phyloP scores from a whole-genome alignment of 1,140 invertebrate species.

The Reticulitermes speratus region DNA sequence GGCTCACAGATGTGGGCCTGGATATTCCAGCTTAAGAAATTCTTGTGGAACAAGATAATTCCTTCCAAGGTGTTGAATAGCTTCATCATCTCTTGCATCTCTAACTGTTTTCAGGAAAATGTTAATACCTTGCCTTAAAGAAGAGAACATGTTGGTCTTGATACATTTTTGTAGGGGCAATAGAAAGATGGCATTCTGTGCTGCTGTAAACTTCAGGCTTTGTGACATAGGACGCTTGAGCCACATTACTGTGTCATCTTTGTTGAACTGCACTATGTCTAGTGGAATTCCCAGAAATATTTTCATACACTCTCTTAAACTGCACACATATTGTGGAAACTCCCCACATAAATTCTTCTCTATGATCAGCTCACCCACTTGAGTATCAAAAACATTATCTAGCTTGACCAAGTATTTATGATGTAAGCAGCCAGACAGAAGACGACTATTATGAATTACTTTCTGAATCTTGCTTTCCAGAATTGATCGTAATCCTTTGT shows the following conservation, averaged over 20 bases:
- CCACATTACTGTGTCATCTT: neutral
- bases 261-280: neutral
- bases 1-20: neutral
- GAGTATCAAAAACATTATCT: conserved; percentile 2
- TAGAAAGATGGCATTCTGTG: neutral
- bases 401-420: neutral
- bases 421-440: neutral
- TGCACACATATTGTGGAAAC: neutral
- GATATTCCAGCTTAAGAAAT: neutral
- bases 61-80: neutral
- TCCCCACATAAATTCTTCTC: neutral
- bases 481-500: neutral
- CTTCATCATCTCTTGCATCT: neutral
- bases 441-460: neutral
- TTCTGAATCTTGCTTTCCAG: neutral
- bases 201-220: neutral
- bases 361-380: neutral
- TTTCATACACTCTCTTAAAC: neutral
- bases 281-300: neutral
- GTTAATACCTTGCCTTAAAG: neutral
- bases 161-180: neutral
- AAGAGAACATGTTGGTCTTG: neutral
- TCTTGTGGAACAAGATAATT: neutral
- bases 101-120: neutral
- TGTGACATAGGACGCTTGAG: neutral